phyloP scores from a whole-genome alignment of 2,888 invertebrate species.

The Rhodophaea formosa region DNA sequence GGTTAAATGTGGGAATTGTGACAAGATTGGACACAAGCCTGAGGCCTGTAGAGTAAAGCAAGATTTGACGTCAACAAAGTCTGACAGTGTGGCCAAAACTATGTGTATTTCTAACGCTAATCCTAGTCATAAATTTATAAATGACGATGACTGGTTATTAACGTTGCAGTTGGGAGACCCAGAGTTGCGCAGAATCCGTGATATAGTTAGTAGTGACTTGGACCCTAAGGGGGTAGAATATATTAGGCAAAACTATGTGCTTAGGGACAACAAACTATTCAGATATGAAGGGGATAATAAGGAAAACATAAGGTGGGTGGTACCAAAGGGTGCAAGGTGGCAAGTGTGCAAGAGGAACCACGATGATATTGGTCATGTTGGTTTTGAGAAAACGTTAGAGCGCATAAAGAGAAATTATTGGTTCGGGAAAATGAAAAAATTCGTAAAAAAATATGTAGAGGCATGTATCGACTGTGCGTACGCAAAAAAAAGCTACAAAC shows the following conservation, averaged over 20 bases:
- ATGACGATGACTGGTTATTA: constrained; percentile 23
- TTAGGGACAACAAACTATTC: constrained; percentile 28
- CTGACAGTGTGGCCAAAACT: constrained; percentile 5
- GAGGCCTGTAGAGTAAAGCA: constrained; percentile 6
- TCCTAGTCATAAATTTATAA: constrained; percentile 22
- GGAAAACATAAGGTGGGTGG: constrained; percentile 37
- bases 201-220: constrained; percentile 20
- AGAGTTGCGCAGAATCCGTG: constrained; percentile 23
- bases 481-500: constrained; percentile 41
- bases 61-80: background rate
- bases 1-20: constrained; percentile 16
- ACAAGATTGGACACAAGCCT: constrained; percentile 18
- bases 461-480: constrained; percentile 33
- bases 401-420: constrained; percentile 39
- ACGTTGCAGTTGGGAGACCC: constrained; percentile 25
- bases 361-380: constrained; percentile 37
- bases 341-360: constrained; percentile 42
- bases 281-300: constrained; percentile 23
- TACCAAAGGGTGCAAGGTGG: constrained; percentile 37
- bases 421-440: constrained; percentile 38
- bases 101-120: constrained; percentile 19
- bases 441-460: constrained; percentile 39
- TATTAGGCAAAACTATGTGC: constrained; percentile 26
- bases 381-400: constrained; percentile 29
- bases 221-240: constrained; percentile 17